Base-by-base conservation (phyloP, 2,797 vertebrate genomes). In the Agapornis canus region DNA sequence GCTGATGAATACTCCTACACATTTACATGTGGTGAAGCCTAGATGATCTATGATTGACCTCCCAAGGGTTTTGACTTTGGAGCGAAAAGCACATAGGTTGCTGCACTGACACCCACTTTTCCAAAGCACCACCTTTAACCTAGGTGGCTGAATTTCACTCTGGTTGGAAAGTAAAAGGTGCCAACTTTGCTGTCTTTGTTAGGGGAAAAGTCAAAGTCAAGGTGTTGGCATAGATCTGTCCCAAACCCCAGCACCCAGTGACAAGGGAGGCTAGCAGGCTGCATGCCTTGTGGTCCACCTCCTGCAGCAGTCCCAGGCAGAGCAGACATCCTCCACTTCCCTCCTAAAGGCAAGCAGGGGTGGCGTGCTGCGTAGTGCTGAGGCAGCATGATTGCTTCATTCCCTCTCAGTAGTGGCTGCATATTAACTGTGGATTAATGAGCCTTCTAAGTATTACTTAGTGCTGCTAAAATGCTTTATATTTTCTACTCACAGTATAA, bases 401-500 rank as follows among this genome's bases (percentile, higher is more conserved):
- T 86, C 76, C 59, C 47, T 90, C 94, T 61, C 94, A 82, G 87
- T 23, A n/a, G 91, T 86, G 72, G 72, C 54, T 94, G 79, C 73
- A 60, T 60, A 76, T 79, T 88, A 90, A 76, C 54, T 0, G 0
- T 42, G 89, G 82, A 88, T 93, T 93, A 92, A 93, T 79, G 69
- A 94, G 59, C 69, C 72, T 40, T 88, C 65, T 61, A 93, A 87
- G 89, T 39, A 76, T 81, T 83, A 78, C 84, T 95, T 91, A 83
- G 54, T 12, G 31, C 69, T 90, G 15, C 63, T 82, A 57, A 83
- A 93, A 92, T 79, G 73, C 63, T 82, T 90, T 63, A 15, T 91
- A 73, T 93, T 94, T 92, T 92, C 85, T 93, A 39, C 80, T 94
- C 72, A 76, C 27, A 57, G 32, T 59, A 64, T 79, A 93, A 95